Conservation (phyloP, 1,140 invertebrate genomes). For the Drosophila guanche region DNA sequence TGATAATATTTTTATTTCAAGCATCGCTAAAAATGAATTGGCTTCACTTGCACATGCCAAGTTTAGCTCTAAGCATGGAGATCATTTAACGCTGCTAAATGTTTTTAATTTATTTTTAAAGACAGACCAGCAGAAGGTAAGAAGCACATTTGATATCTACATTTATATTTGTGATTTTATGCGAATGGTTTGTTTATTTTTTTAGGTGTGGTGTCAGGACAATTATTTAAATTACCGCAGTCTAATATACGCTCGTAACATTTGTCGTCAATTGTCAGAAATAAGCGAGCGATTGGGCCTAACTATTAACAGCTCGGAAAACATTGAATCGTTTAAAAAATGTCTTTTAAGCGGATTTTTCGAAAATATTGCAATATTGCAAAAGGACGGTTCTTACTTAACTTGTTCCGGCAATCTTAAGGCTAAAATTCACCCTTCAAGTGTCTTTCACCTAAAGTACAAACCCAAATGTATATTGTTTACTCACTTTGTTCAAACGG, state of each 20-base stretch:
- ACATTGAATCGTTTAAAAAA: conserved; percentile 89
- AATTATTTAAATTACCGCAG: conserved; percentile 95
- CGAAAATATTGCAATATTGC: conserved; percentile 94
- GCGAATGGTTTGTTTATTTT: conserved; percentile 33
- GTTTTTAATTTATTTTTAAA: conserved; percentile 92
- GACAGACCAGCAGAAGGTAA: conserved; percentile 89
- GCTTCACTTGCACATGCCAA: conserved; percentile 89
- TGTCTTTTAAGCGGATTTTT: conserved; percentile 93
- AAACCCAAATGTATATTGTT: conserved; percentile 93
- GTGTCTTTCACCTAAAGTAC: conserved; percentile 84
- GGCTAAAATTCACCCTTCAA: conserved; percentile 81
- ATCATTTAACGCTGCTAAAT: conserved; percentile 96
- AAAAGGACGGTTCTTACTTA: conserved; percentile 89
- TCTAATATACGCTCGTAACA: conserved; percentile 91
- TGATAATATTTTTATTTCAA: conserved; percentile 86
- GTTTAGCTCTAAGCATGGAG: conserved; percentile 94
- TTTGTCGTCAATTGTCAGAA: conserved; percentile 92
- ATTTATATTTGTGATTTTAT: background rate
- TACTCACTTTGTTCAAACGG: conserved; percentile 94
- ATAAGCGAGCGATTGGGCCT: conserved; percentile 90
- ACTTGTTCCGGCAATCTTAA: conserved; percentile 86
- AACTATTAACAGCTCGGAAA: conserved; percentile 89
- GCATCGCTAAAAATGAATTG: conserved; percentile 86
- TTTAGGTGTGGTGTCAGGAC: conserved; percentile 94
- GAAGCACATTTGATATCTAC: conserved; percentile 21